Conservation (phyloP, 2,113 vertebrate species). For the Rhinichthys klamathensis region DNA sequence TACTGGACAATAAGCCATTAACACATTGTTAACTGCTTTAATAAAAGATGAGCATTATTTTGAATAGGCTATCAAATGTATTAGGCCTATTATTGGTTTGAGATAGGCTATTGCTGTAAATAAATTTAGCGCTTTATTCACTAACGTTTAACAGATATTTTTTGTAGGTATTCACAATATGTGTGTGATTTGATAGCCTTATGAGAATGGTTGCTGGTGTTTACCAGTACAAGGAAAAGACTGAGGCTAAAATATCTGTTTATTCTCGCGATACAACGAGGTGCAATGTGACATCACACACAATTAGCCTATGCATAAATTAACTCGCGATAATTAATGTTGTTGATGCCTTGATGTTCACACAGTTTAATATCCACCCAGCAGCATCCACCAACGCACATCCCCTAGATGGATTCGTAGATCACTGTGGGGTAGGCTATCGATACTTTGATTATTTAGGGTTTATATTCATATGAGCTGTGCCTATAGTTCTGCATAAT, state of each 20-base stretch:
- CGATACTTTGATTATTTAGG: constrained; percentile 14
- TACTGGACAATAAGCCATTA: background rate
- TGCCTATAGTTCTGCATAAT: background rate
- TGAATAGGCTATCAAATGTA: too few species aligned
- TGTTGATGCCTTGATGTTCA: constrained; percentile 56
- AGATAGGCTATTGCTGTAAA: background rate
- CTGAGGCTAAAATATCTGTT: constrained; percentile 17
- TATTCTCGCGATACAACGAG: constrained; percentile 54
- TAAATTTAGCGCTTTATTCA: too few species aligned
- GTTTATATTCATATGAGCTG: background rate
- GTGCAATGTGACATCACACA: constrained; percentile 53
- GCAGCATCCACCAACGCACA: constrained; percentile 45
- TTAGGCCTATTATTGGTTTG: too few species aligned
- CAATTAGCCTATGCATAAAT: constrained; percentile 60
- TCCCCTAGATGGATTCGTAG: constrained; percentile 38
- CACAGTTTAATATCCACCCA: constrained; percentile 49
- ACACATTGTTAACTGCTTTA: background rate
- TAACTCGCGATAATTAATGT: constrained; percentile 54
- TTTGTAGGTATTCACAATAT: too few species aligned
- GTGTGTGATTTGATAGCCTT: background rate
- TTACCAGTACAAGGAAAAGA: background rate
- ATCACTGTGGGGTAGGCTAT: constrained; percentile 51
- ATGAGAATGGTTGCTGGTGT: background rate
- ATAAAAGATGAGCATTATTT: background rate
- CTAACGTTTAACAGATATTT: background rate